phyloP scores from a whole-genome alignment of 2,888 invertebrate species.

The Camponotus fellah region DNA sequence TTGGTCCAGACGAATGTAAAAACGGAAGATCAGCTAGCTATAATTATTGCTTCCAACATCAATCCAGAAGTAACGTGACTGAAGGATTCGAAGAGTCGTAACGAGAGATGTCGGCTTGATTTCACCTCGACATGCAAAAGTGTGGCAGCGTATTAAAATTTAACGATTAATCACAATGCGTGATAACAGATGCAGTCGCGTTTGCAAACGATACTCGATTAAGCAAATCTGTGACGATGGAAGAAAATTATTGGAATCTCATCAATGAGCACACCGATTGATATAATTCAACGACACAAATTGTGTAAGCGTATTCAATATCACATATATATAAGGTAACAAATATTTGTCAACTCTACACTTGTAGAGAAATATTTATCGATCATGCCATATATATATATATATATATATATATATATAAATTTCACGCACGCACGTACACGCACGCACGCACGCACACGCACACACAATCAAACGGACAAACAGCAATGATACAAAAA shows the following conservation, averaged over 20 bases:
- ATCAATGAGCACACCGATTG: neutral
- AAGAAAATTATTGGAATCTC: neutral
- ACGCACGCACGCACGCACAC: too few relatives aligned
- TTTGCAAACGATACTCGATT: neutral
- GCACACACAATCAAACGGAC: neutral
- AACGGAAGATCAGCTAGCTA: conserved; percentile 9
- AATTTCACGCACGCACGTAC: too few relatives aligned
- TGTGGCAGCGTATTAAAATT: neutral
- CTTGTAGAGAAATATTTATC: neutral
- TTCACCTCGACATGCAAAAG: neutral
- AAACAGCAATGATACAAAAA: neutral
- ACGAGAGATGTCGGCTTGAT: neutral
- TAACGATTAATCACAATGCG: neutral
- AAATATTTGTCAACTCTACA: neutral
- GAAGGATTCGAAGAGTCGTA: neutral
- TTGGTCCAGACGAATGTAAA: conserved; percentile 1
- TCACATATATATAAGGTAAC: neutral
- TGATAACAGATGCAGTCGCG: neutral
- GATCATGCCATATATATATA: neutral
- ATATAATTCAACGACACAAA: neutral
- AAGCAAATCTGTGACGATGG: neutral
- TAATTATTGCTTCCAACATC: conserved; percentile 25
- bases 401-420: too few relatives aligned
- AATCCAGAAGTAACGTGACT: neutral
- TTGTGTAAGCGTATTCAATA: conserved; percentile 2